A percentile compares a stretch with the other conserved stretches of the same genome.
Conservation (phyloP, 2,797 vertebrate species). For the Manis javanica region DNA sequence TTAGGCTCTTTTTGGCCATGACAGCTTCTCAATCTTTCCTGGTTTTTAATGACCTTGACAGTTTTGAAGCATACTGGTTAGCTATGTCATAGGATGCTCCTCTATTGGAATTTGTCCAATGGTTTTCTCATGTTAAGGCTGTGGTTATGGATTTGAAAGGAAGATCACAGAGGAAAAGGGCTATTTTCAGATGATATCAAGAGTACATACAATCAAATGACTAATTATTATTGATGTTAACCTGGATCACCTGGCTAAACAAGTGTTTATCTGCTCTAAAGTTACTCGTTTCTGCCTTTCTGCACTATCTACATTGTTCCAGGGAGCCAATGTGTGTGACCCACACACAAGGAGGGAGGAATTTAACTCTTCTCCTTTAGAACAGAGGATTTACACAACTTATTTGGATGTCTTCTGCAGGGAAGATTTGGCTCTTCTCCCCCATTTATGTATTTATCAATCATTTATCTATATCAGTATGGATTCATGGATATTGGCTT, state of each 20-base stretch:
- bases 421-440: not conserved
- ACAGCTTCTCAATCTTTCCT: not conserved
- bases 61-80: not conserved
- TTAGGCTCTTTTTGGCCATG: not conserved
- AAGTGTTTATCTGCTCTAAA: not conserved
- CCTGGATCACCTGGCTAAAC: not conserved
- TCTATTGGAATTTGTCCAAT: not conserved
- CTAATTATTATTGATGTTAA: not conserved
- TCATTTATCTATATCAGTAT: not conserved
- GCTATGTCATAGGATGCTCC: not conserved
- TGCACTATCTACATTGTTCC: not conserved
- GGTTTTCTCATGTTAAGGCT: not conserved
- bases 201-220: not conserved
- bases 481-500: not conserved
- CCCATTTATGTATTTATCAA: not conserved
- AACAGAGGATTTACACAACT: not conserved
- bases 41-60: not conserved
- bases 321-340: too few relatives aligned
- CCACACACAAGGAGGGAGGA: not conserved
- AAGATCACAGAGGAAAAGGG: not conserved
- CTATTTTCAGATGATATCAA: not conserved
- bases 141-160: not conserved
- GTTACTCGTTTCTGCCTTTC: not conserved
- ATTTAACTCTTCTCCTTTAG: accelerated
- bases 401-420: not conserved